Base-by-base conservation (phyloP, 2,113 vertebrate genomes). In the Laticauda laticaudata region DNA sequence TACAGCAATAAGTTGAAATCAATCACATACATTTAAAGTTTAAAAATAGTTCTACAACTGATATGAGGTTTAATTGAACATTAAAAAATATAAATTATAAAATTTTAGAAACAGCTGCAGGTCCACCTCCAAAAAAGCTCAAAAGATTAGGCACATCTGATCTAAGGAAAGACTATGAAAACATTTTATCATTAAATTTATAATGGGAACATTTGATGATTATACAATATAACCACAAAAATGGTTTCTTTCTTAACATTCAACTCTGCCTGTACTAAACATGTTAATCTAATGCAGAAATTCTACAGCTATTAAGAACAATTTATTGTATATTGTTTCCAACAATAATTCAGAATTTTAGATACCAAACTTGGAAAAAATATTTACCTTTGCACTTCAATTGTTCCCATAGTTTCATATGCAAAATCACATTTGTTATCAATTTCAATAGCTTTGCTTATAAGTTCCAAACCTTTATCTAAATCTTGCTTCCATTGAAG, bases 361-460 rank as follows among this genome's bases (percentile, higher is more conserved):
- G 53, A 18, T 59, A n/a, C 8, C 9, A 90, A 48, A 93, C 18
- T 48, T 9, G 1, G 61, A 9, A 93, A 92, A 10, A 57, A 24
- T 57, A 61, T 43, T 98, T 97, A 99, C 99, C 99, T 99, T 95
- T 99, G 99, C 86, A 99, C 99, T 98, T 99, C 99, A 94, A 99
- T 99, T 95, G 99, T 99, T 97, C 99, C 99, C 99, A 99, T 99
- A 18, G 99, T 99, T 98, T 99, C 99, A 61, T 99, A 99, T 8
- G 99, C 99, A 98, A 99, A 99, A 97, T 99, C 99, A 97, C 99
- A 99, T 97, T 99, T 99, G 98, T 99, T 99, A 97, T 99, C 99
- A 24, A 99, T 99, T 97, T 99, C 99, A 94, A 99, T 99, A 91
- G 99, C 99, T 97, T 99, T 99, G 96, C 99, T 98, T 97, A 99